Evolutionary conservation across 2,113 vertebrate genomes (phyloP), one percentile per base, ranked within the genome.

Genomic region (Oceanodroma tethys): DNA sequence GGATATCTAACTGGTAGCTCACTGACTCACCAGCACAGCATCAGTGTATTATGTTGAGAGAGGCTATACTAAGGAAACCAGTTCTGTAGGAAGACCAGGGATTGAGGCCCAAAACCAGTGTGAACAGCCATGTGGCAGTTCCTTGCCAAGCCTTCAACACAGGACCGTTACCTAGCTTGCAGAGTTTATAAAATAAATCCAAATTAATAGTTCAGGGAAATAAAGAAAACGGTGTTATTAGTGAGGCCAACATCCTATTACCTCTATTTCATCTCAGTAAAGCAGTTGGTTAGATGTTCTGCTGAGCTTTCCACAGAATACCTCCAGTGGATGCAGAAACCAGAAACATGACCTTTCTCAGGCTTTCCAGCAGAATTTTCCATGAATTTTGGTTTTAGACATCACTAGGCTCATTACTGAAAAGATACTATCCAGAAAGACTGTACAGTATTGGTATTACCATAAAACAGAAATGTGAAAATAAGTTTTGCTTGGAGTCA

Each of bases 401-500:
- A 86, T 88, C 80, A 86, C 76, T 60, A 75, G 36, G 38, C 43
- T 93, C 53, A 79, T 90, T 89, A 85, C 81, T 91, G 88, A 87
- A 93, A 71, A 86, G 56, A 70, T 32, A 89, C 53, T 20, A 67
- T 23, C 56, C 90, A 94, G 58, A 74, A 85, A 80, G 59, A 72
- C 38, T 1, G 81, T 58, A 86, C 73, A 84, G 38, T 38, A 80
- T 47, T 66, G 26, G 58, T 88, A 85, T 80, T 73, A 45, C 63
- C 67, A 84, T 45, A 47, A 88, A 93, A 73, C 13, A 97, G 38
- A 95, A 92, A 14, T 26, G 40, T 5, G 6, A 91, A 93, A 94
- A n/a, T 73, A 87, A 90, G 48, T 81, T 94, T 74, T 95, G 60
- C 38, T 85, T 95, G 73, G 52, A 96, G 80, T 87, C 72, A 72